Percentiles rank a stretch among this genome's conserved stretches.
These are phyloP conservation scores for Neodiprion pinetum DNA, from an alignment of 1,140 invertebrate genomes.

Conservation along the genomic window DNA sequence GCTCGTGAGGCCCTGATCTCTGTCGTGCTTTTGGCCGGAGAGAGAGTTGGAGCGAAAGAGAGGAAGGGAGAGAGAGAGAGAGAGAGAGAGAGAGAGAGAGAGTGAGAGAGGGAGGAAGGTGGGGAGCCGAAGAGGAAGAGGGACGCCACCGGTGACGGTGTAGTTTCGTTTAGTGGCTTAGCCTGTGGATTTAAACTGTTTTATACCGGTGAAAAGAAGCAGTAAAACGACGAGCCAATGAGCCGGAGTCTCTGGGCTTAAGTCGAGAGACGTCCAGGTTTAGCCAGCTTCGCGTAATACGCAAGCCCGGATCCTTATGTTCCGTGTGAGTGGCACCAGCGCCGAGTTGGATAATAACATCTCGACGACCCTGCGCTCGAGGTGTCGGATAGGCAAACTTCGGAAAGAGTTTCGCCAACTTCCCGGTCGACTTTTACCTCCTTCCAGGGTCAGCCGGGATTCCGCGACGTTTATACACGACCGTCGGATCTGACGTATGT, in stretches of 20 bases:
- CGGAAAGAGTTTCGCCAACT: too few relatives aligned
- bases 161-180: slow-evolving; percentile 30
- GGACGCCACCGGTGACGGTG: slow-evolving; percentile 20
- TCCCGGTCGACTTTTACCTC: too few relatives aligned
- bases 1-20: slow-evolving; percentile 11
- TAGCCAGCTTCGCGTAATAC: not conserved
- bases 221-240: slow-evolving; percentile 40
- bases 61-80: slow-evolving; percentile 1
- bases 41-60: slow-evolving; percentile 13
- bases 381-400: too few relatives aligned
- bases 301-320: not conserved
- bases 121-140: not conserved
- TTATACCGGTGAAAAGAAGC: slow-evolving; percentile 32
- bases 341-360: too few relatives aligned
- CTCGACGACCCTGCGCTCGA: too few relatives aligned
- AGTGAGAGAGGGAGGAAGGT: not conserved
- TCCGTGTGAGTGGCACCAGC: too few relatives aligned
- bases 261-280: not conserved
- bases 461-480: too few relatives aligned
- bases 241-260: slow-evolving; percentile 31
- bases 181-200: slow-evolving; percentile 36
- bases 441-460: too few relatives aligned
- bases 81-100: slow-evolving; percentile 6
- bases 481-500: too few relatives aligned
- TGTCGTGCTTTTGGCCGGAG: not conserved